A percentile compares a stretch with the other conserved stretches of the same genome.
Evolutionary conservation across 2,797 vertebrate species (phyloP).

Genomic region (Lutjanus campechanus): DNA sequence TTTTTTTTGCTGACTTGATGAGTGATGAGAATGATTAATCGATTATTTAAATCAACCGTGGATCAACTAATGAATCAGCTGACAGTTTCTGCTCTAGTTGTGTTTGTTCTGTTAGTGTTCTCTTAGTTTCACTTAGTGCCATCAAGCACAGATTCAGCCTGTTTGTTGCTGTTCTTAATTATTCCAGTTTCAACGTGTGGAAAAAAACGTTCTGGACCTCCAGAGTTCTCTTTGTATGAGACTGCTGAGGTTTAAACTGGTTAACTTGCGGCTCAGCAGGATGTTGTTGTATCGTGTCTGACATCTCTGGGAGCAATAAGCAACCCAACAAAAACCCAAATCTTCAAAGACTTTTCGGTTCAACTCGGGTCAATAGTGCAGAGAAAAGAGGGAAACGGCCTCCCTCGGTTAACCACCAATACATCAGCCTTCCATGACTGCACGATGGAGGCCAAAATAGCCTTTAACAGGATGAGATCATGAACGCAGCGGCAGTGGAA

Average conservation of each 20-base stretch:
- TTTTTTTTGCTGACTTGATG: background rate
- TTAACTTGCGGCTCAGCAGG: slow-evolving; percentile 13
- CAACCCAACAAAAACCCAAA: slow-evolving; percentile 26
- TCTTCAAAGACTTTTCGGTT: slow-evolving; percentile 50
- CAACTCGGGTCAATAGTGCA: slow-evolving; percentile 60
- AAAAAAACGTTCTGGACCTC: slow-evolving; percentile 17
- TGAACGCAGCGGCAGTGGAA: slow-evolving; percentile 72
- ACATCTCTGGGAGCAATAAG: slow-evolving; percentile 32
- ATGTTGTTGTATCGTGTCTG: slow-evolving; percentile 30
- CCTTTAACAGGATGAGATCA: slow-evolving; percentile 78
- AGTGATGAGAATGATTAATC: background rate
- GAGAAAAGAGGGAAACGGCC: slow-evolving; percentile 24
- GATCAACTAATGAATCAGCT: background rate
- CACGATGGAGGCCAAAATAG: slow-evolving; percentile 55
- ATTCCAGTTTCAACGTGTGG: slow-evolving; percentile 21
- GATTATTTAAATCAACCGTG: no score
- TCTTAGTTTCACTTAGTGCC: no score
- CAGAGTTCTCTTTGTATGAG: slow-evolving; percentile 6
- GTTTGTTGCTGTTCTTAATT: background rate
- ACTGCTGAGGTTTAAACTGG: slow-evolving; percentile 10
- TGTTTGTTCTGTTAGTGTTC: background rate
- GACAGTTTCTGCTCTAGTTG: slow-evolving; percentile 1
- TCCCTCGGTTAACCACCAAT: slow-evolving; percentile 67
- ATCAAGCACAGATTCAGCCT: background rate
- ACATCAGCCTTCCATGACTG: slow-evolving; percentile 63